Percentiles rank a stretch among this genome's conserved stretches.
Evolutionary conservation across 53 echinoderm and acorn worm species (phyloP).

Genomic region (Holothuria scabra): DNA sequence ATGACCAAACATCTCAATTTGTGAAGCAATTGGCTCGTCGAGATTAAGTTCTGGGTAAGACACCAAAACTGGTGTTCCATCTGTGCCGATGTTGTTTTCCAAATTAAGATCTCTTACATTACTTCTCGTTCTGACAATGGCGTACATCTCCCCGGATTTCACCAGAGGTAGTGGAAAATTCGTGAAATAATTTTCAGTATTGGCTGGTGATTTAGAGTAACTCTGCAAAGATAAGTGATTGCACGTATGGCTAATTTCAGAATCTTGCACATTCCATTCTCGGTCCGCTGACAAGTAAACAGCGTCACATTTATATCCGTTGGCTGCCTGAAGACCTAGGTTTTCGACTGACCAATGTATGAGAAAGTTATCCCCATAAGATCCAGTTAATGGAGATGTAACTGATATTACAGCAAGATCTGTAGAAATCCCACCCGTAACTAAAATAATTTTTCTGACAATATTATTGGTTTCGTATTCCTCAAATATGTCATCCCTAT

Average conservation of each 20-base stretch:
- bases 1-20: neutral
- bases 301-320: conserved; percentile 30
- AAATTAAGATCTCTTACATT: conserved; percentile 18
- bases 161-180: neutral
- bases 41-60: conserved; percentile 10
- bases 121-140: conserved; percentile 31
- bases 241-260: neutral
- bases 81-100: conserved; percentile 19
- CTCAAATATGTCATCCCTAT: conserved; percentile 25
- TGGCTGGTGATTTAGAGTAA: neutral
- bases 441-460: neutral
- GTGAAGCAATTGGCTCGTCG: neutral
- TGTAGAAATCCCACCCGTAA: neutral
- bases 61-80: neutral
- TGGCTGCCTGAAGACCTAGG: neutral
- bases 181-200: neutral
- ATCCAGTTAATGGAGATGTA: neutral
- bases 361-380: neutral
- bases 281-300: conserved; percentile 14
- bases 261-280: conserved; percentile 7
- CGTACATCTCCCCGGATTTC: neutral
- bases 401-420: conserved; percentile 42
- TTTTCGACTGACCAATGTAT: neutral
- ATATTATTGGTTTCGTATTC: conserved; percentile 16
- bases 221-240: neutral